These are phyloP conservation scores for Heteronetta atricapilla DNA, from an alignment of 2,113 vertebrate genomes.

Conservation along the genomic window DNA sequence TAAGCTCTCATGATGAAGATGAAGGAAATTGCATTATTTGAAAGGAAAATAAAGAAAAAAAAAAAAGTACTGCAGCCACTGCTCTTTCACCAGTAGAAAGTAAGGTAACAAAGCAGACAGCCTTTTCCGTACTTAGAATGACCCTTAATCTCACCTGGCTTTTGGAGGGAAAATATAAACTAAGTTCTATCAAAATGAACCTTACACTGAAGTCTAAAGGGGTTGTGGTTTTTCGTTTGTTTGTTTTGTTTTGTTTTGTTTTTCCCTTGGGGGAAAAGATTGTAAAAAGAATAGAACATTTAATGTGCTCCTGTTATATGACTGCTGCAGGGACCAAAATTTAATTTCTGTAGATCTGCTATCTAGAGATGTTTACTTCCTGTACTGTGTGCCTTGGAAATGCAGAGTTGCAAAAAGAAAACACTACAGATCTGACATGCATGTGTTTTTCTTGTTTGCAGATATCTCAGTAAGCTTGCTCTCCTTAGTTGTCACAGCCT, in stretches of 20 bases:
- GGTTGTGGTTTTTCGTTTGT: neutral
- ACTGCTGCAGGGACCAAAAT: neutral
- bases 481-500: slow-evolving; percentile 95
- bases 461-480: slow-evolving; percentile 96
- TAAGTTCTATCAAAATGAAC: neutral
- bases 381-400: neutral
- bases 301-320: neutral
- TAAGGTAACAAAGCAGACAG: neutral
- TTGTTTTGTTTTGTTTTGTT: neutral
- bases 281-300: neutral
- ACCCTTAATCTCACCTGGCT: neutral
- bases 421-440: neutral
- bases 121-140: neutral
- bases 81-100: neutral
- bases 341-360: neutral
- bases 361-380: neutral
- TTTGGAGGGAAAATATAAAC: neutral
- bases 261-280: neutral
- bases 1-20: neutral
- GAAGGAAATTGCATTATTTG: neutral
- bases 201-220: neutral
- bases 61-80: neutral
- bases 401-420: too few relatives aligned
- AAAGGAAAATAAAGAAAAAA: neutral
- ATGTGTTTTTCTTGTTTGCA: slow-evolving; percentile 69